A percentile compares a stretch with the other conserved stretches of the same genome.
phyloP scores from a whole-genome alignment of 1,140 invertebrate genomes.

The Hylaeus anthracinus region DNA sequence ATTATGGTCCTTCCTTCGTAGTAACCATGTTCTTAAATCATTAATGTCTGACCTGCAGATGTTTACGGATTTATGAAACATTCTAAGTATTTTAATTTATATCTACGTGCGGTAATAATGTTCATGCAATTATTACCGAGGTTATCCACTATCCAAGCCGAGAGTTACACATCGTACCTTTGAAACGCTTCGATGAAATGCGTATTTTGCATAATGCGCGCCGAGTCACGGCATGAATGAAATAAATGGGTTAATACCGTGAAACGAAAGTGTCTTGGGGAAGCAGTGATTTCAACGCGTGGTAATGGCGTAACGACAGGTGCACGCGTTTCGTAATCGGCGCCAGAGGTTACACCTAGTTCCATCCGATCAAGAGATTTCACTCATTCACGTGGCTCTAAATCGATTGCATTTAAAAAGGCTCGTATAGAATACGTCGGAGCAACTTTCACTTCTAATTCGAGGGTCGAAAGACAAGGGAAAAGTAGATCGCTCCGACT shows the following conservation, averaged over 20 bases:
- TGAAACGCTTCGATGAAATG: neutral
- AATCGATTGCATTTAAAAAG: neutral
- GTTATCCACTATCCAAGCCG: neutral
- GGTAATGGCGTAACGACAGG: constrained; percentile 33
- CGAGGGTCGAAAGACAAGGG: neutral
- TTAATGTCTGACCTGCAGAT: no score
- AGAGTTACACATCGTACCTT: neutral
- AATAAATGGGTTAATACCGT: constrained; percentile 24
- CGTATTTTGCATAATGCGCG: neutral
- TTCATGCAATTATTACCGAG: neutral
- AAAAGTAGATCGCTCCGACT: no score
- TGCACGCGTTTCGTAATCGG: constrained; percentile 45
- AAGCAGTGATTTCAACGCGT: constrained; percentile 49
- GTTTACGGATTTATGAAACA: no score
- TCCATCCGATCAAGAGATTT: constrained; percentile 7
- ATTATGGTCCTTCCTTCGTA: neutral
- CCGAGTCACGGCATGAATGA: constrained; percentile 16
- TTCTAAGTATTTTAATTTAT: no score
- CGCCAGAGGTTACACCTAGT: constrained; percentile 15
- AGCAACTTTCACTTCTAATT: neutral
- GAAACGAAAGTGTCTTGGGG: neutral
- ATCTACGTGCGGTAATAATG: no score
- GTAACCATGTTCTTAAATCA: neutral
- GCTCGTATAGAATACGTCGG: neutral
- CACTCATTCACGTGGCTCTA: constrained; percentile 13